These are phyloP conservation scores for Halictus rubicundus DNA, from an alignment of 1,140 invertebrate genomes.

Conservation along the genomic window DNA sequence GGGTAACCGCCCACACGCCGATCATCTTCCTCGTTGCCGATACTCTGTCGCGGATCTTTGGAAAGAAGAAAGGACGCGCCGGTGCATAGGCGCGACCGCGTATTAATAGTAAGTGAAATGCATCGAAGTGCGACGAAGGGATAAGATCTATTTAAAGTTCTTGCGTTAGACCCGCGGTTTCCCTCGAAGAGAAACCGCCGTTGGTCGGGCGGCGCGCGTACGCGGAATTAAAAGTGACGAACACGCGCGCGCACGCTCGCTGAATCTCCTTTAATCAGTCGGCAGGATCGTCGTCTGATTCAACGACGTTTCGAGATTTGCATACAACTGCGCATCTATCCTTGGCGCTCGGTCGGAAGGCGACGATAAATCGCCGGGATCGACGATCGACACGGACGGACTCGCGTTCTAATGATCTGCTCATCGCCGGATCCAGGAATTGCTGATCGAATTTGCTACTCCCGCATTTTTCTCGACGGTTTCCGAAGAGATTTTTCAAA, in stretches of 20 bases:
- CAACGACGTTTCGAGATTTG: slow-evolving; percentile 28
- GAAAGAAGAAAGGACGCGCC: background rate
- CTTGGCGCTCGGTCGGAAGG: slow-evolving; percentile 7
- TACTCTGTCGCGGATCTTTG: background rate
- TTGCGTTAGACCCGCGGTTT: slow-evolving; percentile 14
- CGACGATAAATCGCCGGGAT: background rate
- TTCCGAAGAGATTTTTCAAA: no score
- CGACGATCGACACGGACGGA: background rate
- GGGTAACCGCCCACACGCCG: background rate
- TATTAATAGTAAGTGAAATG: background rate
- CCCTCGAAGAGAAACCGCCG: slow-evolving; percentile 10
- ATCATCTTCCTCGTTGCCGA: background rate
- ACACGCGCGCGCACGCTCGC: background rate
- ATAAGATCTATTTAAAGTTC: slow-evolving; percentile 28
- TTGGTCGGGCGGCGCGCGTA: background rate
- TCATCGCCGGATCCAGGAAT: background rate
- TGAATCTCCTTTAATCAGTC: slow-evolving; percentile 16
- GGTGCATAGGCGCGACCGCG: background rate
- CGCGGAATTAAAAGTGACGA: slow-evolving; percentile 38
- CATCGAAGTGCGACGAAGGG: background rate
- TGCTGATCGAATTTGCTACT: no score
- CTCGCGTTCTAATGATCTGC: background rate
- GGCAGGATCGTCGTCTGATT: slow-evolving; percentile 18
- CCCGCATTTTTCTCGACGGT: no score
- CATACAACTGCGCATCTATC: slow-evolving; percentile 39